phyloP scores from a whole-genome alignment of 2,113 vertebrate genomes.

The Elanoides forficatus region DNA sequence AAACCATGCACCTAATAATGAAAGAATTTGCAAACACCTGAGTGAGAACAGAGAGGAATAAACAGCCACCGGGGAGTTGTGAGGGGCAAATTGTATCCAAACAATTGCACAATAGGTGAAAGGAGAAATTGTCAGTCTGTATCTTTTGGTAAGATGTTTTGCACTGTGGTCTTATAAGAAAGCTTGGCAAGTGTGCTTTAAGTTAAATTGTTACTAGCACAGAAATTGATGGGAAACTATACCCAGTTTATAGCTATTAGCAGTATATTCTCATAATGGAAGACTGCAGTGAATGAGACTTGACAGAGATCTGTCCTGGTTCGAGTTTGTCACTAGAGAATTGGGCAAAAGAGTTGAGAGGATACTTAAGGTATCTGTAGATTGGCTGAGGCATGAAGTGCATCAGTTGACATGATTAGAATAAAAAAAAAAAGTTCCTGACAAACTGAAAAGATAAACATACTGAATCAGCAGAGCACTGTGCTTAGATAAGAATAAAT shows the following conservation, averaged over 20 bases:
- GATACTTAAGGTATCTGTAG: not conserved
- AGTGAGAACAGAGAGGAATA: not conserved
- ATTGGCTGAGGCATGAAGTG: fast-evolving
- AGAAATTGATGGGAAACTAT: not conserved
- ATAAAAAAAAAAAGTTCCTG: not conserved
- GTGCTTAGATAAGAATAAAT: not conserved
- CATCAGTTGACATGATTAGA: not conserved
- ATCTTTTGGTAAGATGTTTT: not conserved
- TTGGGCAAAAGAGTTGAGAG: not conserved
- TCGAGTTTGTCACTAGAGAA: not conserved
- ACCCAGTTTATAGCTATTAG: not conserved
- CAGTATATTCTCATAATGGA: not conserved
- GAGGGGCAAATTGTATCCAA: not conserved
- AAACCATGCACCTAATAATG: not conserved
- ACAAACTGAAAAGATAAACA: not conserved
- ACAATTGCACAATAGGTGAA: not conserved
- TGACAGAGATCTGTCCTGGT: not conserved
- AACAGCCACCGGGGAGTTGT: not conserved
- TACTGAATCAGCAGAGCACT: not conserved
- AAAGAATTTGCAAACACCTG: not conserved
- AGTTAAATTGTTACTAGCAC: not conserved
- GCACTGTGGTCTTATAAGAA: not conserved
- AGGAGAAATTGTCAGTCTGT: not conserved
- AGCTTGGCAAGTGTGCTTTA: not conserved
- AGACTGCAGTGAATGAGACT: not conserved